Percentiles rank a stretch among this genome's conserved stretches.
Conservation (phyloP, 2,888 invertebrate species). For the Proisotoma minuta region DNA sequence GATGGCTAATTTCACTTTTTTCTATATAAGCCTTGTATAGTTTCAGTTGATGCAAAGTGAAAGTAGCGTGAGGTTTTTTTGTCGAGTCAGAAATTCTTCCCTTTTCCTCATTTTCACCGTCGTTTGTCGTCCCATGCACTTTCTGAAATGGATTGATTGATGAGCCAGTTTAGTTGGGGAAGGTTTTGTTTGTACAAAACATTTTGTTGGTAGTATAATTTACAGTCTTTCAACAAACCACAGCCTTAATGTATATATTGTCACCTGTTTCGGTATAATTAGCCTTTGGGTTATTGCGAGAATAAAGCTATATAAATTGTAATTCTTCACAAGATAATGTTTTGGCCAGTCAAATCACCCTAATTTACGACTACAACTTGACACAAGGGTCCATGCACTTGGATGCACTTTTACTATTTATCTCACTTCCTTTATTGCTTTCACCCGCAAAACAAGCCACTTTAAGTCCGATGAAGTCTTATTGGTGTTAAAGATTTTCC, state of each 20-base stretch:
- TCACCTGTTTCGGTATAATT: too few relatives aligned
- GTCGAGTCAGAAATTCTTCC: too few relatives aligned
- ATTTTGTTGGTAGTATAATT: background rate
- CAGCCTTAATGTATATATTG: too few relatives aligned
- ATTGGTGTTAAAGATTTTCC: background rate
- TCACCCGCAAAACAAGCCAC: background rate
- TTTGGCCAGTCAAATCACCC: too few relatives aligned
- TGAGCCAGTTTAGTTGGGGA: conserved; percentile 12
- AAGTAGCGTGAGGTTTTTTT: too few relatives aligned
- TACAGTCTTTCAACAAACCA: background rate
- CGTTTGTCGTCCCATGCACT: conserved; percentile 7
- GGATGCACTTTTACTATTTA: background rate
- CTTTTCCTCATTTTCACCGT: background rate
- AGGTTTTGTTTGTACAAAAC: background rate
- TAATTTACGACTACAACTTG: too few relatives aligned
- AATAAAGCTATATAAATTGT: too few relatives aligned
- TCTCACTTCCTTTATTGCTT: background rate
- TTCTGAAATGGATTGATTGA: conserved; percentile 20
- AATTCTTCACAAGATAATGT: too few relatives aligned
- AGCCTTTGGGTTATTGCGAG: too few relatives aligned
- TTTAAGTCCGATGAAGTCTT: background rate
- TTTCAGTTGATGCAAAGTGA: too few relatives aligned
- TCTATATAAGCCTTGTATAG: too few relatives aligned
- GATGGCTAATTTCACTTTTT: too few relatives aligned
- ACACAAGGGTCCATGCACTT: background rate